Percentiles rank a stretch among this genome's conserved stretches.
phyloP scores from a whole-genome alignment of 2,113 vertebrate genomes.

The Xiphorhynchus elegans region DNA sequence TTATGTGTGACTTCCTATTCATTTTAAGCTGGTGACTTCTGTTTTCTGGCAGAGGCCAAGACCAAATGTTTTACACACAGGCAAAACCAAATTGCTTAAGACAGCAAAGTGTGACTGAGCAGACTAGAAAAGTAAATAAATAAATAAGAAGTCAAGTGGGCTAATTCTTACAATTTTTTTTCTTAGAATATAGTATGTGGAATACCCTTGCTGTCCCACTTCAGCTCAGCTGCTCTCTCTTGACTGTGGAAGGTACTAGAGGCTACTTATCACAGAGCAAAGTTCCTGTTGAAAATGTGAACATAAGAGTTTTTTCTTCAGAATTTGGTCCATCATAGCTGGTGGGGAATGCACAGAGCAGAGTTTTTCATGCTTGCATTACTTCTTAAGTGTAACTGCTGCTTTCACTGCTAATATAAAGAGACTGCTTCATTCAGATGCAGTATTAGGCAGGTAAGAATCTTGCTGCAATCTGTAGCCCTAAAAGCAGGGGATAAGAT shows the following conservation, averaged over 20 bases:
- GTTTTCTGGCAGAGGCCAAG: conserved; percentile 36
- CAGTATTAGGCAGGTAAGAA: not conserved
- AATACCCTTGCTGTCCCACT: not conserved
- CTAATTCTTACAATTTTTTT: not conserved
- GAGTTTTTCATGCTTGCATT: not conserved
- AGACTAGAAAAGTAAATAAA: not conserved
- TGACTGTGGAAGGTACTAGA: not conserved
- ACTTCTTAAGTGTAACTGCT: not conserved
- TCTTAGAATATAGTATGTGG: not conserved
- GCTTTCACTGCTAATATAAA: not conserved
- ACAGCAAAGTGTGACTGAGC: not conserved
- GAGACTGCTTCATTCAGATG: not conserved
- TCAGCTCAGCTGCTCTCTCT: not conserved
- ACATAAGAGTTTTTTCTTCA: not conserved
- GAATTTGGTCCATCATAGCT: not conserved
- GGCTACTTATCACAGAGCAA: not conserved
- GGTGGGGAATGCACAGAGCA: not conserved
- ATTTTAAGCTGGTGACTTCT: conserved; percentile 50
- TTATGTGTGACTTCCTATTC: conserved; percentile 52
- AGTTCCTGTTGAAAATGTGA: not conserved
- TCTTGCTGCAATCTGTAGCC: not conserved
- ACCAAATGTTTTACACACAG: conserved; percentile 41
- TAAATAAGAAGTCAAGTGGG: not conserved
- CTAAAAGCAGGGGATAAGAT: not conserved
- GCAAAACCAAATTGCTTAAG: conserved; percentile 38